Conservation (phyloP, 30 jellyfish, hydroid and myxozoan species). For the Pelagia noctiluca region DNA sequence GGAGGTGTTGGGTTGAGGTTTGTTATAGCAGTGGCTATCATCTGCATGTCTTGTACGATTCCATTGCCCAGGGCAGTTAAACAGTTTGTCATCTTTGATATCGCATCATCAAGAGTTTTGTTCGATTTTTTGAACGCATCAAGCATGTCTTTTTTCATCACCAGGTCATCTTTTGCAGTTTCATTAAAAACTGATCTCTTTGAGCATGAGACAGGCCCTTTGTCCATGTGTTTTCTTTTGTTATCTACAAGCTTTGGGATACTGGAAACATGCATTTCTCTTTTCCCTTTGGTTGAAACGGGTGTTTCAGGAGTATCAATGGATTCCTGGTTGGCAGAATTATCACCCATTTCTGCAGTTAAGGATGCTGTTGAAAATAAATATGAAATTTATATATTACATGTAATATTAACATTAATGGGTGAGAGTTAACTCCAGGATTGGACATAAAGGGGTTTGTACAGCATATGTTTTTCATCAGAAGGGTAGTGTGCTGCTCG, state of each 20-base stretch:
- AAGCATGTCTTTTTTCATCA: conserved; percentile 43
- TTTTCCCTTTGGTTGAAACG: conserved; percentile 1
- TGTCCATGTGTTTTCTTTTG: background rate
- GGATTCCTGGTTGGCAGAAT: conserved; percentile 15
- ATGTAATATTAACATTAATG: background rate
- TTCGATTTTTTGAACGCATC: conserved; percentile 49
- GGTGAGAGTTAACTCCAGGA: background rate
- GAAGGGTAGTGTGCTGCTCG: background rate
- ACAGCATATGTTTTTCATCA: background rate
- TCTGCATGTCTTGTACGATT: conserved; percentile 16
- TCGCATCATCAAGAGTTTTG: conserved; percentile 33
- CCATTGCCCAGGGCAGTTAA: conserved; percentile 30
- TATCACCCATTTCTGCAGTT: background rate
- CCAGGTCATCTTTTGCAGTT: conserved; percentile 48
- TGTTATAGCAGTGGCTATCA: conserved; percentile 24
- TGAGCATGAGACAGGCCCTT: conserved; percentile 39
- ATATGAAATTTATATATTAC: conserved; percentile 12
- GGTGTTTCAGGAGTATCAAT: background rate
- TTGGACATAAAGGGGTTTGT: no score
- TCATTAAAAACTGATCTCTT: conserved; percentile 45
- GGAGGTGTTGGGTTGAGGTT: conserved; percentile 11
- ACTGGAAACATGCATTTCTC: conserved; percentile 15
- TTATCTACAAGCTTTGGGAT: conserved; percentile 2
- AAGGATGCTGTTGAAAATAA: conserved; percentile 18
- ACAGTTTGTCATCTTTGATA: conserved; percentile 23